These are phyloP conservation scores for Bhutanitis thaidina DNA, from an alignment of 2,888 invertebrate genomes.

Conservation along the genomic window DNA sequence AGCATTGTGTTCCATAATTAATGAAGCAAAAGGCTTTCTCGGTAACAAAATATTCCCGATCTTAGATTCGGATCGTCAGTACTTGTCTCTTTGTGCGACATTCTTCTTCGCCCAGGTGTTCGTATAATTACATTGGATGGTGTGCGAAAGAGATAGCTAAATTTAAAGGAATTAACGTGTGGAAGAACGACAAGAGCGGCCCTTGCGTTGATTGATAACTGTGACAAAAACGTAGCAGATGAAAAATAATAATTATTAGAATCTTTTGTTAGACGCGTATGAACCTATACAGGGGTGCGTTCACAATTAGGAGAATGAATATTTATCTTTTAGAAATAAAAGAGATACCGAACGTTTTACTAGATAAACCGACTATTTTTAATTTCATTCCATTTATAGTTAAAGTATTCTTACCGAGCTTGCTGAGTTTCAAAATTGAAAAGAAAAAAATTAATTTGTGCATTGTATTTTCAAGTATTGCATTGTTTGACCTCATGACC, in stretches of 20 bases:
- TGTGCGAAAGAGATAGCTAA: conserved; percentile 48
- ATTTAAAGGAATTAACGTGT: conserved; percentile 30
- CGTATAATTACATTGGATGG: conserved; percentile 73
- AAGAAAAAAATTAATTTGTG: too few relatives aligned
- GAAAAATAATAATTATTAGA: conserved; percentile 79
- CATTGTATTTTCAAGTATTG: too few relatives aligned
- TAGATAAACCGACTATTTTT: too few relatives aligned
- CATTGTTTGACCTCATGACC: too few relatives aligned
- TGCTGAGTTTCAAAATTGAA: background rate
- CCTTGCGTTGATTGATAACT: conserved; percentile 80
- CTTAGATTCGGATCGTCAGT: conserved; percentile 78
- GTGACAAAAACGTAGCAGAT: conserved; percentile 80
- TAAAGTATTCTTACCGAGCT: too few relatives aligned
- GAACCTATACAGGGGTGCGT: conserved; percentile 64
- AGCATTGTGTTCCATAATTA: conserved; percentile 79
- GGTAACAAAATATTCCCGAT: conserved; percentile 76
- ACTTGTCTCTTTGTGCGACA: conserved; percentile 78
- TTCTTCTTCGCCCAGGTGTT: conserved; percentile 79
- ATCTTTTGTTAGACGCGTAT: conserved; percentile 74
- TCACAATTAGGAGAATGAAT: conserved; percentile 15
- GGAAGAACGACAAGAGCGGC: conserved; percentile 49
- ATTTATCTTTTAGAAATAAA: too few relatives aligned
- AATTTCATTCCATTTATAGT: too few relatives aligned
- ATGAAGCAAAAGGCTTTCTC: conserved; percentile 77
- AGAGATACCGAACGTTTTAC: too few relatives aligned